phyloP scores from a whole-genome alignment of 2,797 vertebrate genomes.

The Coregonus sp. region DNA sequence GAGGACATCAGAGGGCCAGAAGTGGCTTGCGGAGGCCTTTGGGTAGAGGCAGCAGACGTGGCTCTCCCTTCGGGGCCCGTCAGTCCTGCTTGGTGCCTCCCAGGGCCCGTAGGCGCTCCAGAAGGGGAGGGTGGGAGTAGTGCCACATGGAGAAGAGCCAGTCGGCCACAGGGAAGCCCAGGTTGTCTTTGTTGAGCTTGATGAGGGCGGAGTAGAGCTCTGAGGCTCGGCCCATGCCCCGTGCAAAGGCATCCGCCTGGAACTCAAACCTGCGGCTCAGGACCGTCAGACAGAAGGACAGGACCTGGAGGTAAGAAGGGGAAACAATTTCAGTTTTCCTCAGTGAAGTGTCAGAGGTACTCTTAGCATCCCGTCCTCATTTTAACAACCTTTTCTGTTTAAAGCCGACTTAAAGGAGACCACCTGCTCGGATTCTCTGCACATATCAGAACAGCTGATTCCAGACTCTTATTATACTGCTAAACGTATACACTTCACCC shows the following conservation, averaged over 20 bases:
- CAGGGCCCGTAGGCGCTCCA: constrained; percentile 94
- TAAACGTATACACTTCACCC: no score
- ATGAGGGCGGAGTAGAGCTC: constrained; percentile 96
- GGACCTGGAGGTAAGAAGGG: constrained; percentile 75
- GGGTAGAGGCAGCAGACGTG: constrained; percentile 44
- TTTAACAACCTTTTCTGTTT: no score
- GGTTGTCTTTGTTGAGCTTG: constrained; percentile 98
- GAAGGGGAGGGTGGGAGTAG: constrained; percentile 95
- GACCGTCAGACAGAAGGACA: constrained; percentile 97
- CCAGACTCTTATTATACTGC: no score
- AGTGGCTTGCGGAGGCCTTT: constrained; percentile 69
- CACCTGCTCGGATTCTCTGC: no score
- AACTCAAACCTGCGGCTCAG: constrained; percentile 97
- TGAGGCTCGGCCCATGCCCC: constrained; percentile 87
- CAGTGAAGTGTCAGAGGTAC: neutral
- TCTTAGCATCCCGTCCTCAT: no score
- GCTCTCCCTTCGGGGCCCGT: constrained; percentile 68
- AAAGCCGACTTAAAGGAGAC: no score
- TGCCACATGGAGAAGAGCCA: constrained; percentile 99
- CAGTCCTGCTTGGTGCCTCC: constrained; percentile 89
- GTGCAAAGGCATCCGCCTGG: constrained; percentile 97
- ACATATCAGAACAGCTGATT: no score
- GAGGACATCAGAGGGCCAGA: constrained; percentile 62
- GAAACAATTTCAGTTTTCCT: neutral
- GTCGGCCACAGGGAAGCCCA: constrained; percentile 97